Base-by-base conservation (phyloP, 2,113 vertebrate genomes). In the Triplophysa tibetana region DNA sequence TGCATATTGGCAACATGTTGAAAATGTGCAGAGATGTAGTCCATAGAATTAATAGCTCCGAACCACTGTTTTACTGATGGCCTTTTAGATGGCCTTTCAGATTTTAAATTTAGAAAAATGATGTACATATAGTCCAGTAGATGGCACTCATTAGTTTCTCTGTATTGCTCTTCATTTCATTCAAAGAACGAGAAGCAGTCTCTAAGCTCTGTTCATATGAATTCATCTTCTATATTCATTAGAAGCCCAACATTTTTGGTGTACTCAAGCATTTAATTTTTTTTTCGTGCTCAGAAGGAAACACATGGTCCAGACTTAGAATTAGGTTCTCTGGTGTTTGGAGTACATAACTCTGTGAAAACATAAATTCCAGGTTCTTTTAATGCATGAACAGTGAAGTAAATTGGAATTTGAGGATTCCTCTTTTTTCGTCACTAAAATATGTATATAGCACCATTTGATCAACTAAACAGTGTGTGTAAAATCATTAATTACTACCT, bases 71-170 rank as follows among this genome's bases (percentile, higher is more conserved):
- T 17, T 52, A 33, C 26, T 14, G 65, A 16, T 43, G 61, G 69
- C 17, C 61, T 80, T 80, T 64, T 19, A 26, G 65, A 16, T 43
- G 61, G 69, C 17, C 61, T 80, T 80, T 64, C 26, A 26, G 5
- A 38, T 63, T 24, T 72, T 7, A 73, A 19, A 26, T 58, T 23
- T 17, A 26, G 16, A 7, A 29, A 29, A 24, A 66, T 21, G 2
- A 10, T 13, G 21, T 41, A 54, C 12, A 21, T 16, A 52, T 16
- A 14, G 41, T 76, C 88, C 90, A 88, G 88, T 29, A 90, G 89
- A 88, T 87, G 90, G 89, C 88, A 84, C 85, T 88, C 88, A 88
- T 90, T 90, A 84, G 84, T 88, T 90, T 79, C 14, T 23, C 67
- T 72, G 24, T 9, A 72, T 54, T 29, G n/a, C 19, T 24, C 48